These are phyloP conservation scores for Tachina grossa DNA, from an alignment of 2,888 invertebrate genomes.

Conservation along the genomic window DNA sequence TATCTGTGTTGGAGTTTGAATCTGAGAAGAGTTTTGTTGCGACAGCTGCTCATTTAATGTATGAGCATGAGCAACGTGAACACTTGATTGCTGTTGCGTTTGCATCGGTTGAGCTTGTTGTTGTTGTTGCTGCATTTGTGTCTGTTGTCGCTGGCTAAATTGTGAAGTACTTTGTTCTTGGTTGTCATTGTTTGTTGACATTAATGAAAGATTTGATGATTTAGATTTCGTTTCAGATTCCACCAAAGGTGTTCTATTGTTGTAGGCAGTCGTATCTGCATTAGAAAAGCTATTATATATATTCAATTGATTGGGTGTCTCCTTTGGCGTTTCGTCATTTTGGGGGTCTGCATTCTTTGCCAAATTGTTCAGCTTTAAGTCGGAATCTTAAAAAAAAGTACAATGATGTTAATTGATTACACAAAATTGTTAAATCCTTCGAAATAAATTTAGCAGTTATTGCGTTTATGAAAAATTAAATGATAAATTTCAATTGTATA, in stretches of 20 bases:
- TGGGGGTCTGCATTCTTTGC: slow-evolving; percentile 50
- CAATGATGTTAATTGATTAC: not conserved
- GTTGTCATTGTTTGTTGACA: slow-evolving; percentile 51
- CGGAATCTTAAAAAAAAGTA: slow-evolving; percentile 33
- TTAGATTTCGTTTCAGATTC: slow-evolving; percentile 56
- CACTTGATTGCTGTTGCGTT: slow-evolving; percentile 32
- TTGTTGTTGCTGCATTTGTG: slow-evolving; percentile 51
- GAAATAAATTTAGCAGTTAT: no score
- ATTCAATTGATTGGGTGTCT: slow-evolving; percentile 60
- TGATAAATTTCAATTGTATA: no score
- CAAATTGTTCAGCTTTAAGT: slow-evolving; percentile 36
- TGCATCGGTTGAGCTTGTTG: slow-evolving; percentile 37
- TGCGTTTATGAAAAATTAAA: no score
- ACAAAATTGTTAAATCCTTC: no score
- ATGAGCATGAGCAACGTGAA: slow-evolving; percentile 50
- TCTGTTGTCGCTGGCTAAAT: slow-evolving; percentile 43
- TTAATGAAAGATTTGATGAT: slow-evolving; percentile 38
- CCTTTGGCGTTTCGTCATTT: slow-evolving; percentile 33
- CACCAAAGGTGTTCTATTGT: slow-evolving; percentile 24
- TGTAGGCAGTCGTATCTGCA: slow-evolving; percentile 34
- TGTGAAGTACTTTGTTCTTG: slow-evolving; percentile 42
- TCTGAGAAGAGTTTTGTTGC: slow-evolving; percentile 46
- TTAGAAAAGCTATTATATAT: slow-evolving; percentile 53
- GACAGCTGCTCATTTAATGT: slow-evolving; percentile 58
- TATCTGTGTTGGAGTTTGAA: slow-evolving; percentile 43